phyloP scores from a whole-genome alignment of 2,888 invertebrate species.

The Dilophus febrilis region DNA sequence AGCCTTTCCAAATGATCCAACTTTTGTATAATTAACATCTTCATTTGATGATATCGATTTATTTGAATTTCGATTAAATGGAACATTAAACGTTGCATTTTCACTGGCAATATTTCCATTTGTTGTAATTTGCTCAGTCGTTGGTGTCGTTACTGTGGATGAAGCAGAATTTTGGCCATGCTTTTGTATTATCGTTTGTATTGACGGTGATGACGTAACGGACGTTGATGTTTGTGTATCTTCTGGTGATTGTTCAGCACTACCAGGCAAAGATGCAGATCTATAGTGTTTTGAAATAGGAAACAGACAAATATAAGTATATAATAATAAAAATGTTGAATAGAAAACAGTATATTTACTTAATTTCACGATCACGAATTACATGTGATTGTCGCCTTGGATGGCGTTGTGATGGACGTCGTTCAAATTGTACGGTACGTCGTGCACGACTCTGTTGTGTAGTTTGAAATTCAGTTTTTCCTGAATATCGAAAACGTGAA shows the following conservation, averaged over 20 bases:
- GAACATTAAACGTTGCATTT: conserved; percentile 9
- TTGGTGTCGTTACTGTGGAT: not conserved
- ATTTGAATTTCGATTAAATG: conserved; percentile 28
- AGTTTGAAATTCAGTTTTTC: conserved; percentile 95
- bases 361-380: conserved; percentile 43
- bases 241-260: conserved; percentile 10
- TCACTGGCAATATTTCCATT: not conserved
- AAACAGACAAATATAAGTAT: too few relatives aligned
- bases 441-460: conserved; percentile 79
- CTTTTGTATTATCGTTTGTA: conserved; percentile 28
- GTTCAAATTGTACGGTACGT: conserved; percentile 88
- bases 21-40: conserved; percentile 25
- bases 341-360: too few relatives aligned
- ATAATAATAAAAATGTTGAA: too few relatives aligned
- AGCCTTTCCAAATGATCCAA: conserved; percentile 32
- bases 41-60: conserved; percentile 30
- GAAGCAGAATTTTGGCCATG: conserved; percentile 3
- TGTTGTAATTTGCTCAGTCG: not conserved
- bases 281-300: too few relatives aligned
- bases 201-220: conserved; percentile 26
- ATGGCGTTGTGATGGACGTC: conserved; percentile 91
- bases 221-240: conserved; percentile 14
- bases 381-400: conserved; percentile 85
- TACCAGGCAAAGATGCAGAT: not conserved
- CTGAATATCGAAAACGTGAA: conserved; percentile 79